These are phyloP conservation scores for Phainopepla nitens DNA, from an alignment of 2,113 vertebrate species.

Conservation along the genomic window DNA sequence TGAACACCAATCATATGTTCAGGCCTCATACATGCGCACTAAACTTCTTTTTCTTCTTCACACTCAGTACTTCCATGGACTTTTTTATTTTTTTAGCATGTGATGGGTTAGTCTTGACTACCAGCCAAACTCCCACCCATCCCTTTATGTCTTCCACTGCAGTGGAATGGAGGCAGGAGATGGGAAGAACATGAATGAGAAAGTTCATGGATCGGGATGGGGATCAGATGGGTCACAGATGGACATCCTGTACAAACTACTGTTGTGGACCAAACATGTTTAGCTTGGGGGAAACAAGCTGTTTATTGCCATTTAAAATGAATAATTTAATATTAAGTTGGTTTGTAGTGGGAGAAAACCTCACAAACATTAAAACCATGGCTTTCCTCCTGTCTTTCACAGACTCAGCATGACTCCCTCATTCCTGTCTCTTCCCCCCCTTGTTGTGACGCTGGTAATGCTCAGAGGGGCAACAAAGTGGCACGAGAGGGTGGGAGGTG, in stretches of 20 bases:
- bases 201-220: neutral
- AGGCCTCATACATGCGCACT: neutral
- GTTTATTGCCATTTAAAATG: neutral
- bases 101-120: neutral
- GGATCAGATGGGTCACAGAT: neutral
- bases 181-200: neutral
- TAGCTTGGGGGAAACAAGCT: neutral
- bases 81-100: neutral
- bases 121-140: neutral
- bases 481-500: neutral
- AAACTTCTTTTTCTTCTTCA: neutral
- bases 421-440: neutral
- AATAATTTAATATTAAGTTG: neutral
- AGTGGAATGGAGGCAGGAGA: neutral
- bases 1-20: neutral
- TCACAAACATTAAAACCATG: neutral
- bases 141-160: neutral
- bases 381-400: neutral
- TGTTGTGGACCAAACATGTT: neutral
- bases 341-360: neutral
- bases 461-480: neutral
- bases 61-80: neutral
- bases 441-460: rapidly evolving
- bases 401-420: neutral
- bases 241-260: neutral